Percentiles rank a stretch among this genome's conserved stretches.
Evolutionary conservation across 1,140 invertebrate genomes (phyloP).

Genomic region (Medauroidea extradentata): DNA sequence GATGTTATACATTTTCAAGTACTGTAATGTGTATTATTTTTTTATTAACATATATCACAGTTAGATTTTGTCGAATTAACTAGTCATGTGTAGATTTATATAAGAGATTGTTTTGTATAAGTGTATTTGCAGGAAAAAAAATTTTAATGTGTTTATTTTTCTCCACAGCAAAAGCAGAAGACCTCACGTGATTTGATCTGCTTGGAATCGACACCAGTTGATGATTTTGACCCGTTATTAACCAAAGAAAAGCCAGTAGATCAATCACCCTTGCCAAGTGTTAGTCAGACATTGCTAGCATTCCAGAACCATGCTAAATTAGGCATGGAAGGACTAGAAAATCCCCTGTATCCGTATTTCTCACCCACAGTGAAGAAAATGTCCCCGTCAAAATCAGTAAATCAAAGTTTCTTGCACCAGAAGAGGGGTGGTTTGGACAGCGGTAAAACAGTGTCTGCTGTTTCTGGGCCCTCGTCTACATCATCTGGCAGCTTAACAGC

Average conservation of each 20-base stretch:
- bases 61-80: no score
- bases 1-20: no score
- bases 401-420: conserved; percentile 2
- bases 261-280: conserved; percentile 24
- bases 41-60: no score
- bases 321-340: conserved; percentile 46
- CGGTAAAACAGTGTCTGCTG: not conserved
- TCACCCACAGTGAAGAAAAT: conserved; percentile 31
- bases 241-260: conserved; percentile 33
- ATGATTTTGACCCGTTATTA: conserved; percentile 58
- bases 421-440: not conserved
- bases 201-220: conserved; percentile 51
- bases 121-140: no score
- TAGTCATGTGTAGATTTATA: no score
- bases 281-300: conserved; percentile 43
- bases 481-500: not conserved
- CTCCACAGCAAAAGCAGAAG: not conserved
- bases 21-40: no score
- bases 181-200: conserved; percentile 51
- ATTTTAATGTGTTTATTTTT: no score
- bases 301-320: conserved; percentile 20
- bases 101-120: no score
- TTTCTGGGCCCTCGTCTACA: not conserved
- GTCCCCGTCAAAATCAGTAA: not conserved
- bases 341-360: conserved; percentile 57